These are phyloP conservation scores for Columbina picui DNA, from an alignment of 2,113 vertebrate genomes.

Conservation along the genomic window DNA sequence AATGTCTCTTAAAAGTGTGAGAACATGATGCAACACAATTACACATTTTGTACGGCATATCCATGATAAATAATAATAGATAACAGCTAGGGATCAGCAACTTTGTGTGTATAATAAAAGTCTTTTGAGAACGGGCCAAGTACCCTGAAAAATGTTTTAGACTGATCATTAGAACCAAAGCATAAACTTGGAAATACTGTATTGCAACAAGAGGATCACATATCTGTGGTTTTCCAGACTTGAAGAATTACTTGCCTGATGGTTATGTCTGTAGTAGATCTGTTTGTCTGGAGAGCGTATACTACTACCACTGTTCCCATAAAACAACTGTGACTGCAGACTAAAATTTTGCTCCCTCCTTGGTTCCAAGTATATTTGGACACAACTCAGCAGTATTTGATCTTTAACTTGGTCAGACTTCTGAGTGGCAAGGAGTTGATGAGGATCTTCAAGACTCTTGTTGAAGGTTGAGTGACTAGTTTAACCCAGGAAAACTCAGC, in stretches of 20 bases:
- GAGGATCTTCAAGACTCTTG: neutral
- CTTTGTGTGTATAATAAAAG: neutral
- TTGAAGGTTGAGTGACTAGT: neutral
- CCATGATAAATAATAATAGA: neutral
- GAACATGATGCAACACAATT: neutral
- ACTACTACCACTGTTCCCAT: neutral
- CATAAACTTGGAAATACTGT: neutral
- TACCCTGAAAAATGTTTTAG: neutral
- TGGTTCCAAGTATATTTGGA: neutral
- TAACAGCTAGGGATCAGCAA: neutral
- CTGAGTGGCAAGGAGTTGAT: neutral
- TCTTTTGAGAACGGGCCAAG: neutral
- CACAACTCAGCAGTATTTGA: neutral
- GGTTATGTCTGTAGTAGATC: neutral
- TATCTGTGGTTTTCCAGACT: neutral
- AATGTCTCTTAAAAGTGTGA: neutral
- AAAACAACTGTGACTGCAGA: neutral
- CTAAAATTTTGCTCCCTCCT: neutral
- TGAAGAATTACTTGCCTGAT: neutral
- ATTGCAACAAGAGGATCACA: neutral
- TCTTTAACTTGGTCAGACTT: neutral
- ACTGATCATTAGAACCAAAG: neutral
- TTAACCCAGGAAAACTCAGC: neutral
- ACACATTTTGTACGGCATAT: neutral
- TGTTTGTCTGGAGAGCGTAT: neutral